A percentile compares a stretch with the other conserved stretches of the same genome.
Evolutionary conservation across 1,140 invertebrate genomes (phyloP).

Genomic region (Tetramorium alpestre): DNA sequence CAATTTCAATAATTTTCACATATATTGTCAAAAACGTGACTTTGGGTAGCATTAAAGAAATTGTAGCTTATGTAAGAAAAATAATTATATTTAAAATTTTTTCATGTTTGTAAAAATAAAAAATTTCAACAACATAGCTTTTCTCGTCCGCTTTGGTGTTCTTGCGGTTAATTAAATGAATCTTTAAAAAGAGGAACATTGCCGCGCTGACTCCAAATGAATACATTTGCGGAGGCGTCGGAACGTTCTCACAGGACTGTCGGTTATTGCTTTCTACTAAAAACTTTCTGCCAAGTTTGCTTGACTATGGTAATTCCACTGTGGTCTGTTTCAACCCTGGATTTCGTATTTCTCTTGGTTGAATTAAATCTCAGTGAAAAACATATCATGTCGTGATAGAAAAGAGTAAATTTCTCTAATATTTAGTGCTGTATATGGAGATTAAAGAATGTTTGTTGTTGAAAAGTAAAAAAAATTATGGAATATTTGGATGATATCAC

Average conservation of each 20-base stretch:
- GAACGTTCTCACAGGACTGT: constrained; percentile 13
- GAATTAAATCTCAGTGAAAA: neutral
- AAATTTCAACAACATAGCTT: constrained; percentile 18
- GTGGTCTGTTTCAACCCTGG: constrained; percentile 14
- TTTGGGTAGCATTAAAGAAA: too few species aligned
- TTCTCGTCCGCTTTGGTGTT: neutral
- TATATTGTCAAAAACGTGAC: too few species aligned
- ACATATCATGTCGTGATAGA: neutral
- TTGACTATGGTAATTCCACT: constrained; percentile 7
- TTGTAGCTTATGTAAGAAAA: neutral
- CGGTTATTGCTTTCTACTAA: constrained; percentile 62
- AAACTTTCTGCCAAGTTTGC: constrained; percentile 60
- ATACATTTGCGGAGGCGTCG: constrained; percentile 53
- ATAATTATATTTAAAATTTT: neutral
- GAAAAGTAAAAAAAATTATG: neutral
- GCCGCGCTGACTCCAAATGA: constrained; percentile 5
- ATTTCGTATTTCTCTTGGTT: neutral
- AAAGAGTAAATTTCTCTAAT: neutral
- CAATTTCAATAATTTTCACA: too few species aligned
- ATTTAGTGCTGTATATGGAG: neutral
- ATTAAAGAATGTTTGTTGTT: neutral
- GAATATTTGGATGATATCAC: neutral
- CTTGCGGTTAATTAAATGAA: constrained; percentile 48
- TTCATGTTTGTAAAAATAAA: constrained; percentile 4
- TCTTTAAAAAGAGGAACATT: constrained; percentile 11